Base-by-base conservation (phyloP, 2,797 vertebrate species). In the Pseudomugil gertrudae region DNA sequence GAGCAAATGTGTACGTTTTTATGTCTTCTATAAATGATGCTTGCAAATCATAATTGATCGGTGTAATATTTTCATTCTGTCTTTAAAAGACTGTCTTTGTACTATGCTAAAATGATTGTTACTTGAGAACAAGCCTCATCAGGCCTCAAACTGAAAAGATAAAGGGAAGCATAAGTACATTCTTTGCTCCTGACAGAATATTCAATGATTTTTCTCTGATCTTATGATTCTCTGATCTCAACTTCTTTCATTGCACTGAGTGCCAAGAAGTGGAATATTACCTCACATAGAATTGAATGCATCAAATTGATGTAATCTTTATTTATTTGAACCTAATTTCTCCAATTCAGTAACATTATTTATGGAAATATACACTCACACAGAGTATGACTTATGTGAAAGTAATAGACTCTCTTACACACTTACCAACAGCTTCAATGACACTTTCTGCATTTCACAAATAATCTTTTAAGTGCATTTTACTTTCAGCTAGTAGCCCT, bases 401-500 rank as follows among this genome's bases (percentile, higher is more conserved):
- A 74, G 65, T 63, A 76, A 66, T 32, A 14, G 38, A 17, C 48
- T 70, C 27, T 40, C 50, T 77, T 53, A 65, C 52, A 74, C 59
- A 57, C 65, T 69, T 40, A 58, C 24, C 69, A 56, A 57, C 33
- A 38, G 65, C 57, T 52, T 66, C 53, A 8, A 14, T 36, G 56
- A 33, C 51, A 63, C 29, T 56, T 33, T 66, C 60, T 74, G 43
- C 52, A 10, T 79, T 83, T 84, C 57, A 63, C 58, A 78, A 83
- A 80, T 85, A 66, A 76, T 80, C 63, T 61, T 57, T 61, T 35
- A 5, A 32, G 30, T 24, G 52, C 59, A 66, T n/a, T 83, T 66
- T 69, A 61, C 69, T 80, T 70, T 73, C 55, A 36, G 59, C 64
- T 63, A 57, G 30, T 64, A 66, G 74, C 78, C 74, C 45, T 78